Conservation (phyloP, 2,113 vertebrate genomes). For the Gila orcuttii region DNA sequence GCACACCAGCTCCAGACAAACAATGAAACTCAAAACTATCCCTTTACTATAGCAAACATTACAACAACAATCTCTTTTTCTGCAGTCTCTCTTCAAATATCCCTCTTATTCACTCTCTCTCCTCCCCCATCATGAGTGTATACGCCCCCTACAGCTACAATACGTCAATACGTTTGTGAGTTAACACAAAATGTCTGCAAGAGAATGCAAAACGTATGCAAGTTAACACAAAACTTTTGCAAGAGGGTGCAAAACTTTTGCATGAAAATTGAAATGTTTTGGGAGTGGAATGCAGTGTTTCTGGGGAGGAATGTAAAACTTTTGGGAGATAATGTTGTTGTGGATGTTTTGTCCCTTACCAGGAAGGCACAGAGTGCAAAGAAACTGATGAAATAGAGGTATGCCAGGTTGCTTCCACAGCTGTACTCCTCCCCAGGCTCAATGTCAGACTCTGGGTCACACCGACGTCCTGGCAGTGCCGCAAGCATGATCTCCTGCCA, state of each 20-base stretch:
- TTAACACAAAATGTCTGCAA: background rate
- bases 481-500: constrained; percentile 88
- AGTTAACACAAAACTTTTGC: background rate
- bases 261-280: background rate
- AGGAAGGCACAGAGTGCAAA: constrained; percentile 96
- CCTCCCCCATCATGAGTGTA: too few relatives aligned
- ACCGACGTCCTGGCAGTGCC: constrained; percentile 86
- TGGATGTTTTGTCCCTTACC: constrained; percentile 68
- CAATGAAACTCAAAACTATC: too few relatives aligned
- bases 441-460: constrained; percentile 87
- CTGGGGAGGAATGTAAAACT: background rate
- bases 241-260: background rate
- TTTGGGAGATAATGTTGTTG: background rate
- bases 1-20: too few relatives aligned
- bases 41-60: too few relatives aligned
- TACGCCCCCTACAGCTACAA: too few relatives aligned
- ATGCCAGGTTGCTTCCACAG: constrained; percentile 92
- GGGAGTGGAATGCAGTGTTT: background rate
- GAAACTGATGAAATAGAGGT: constrained; percentile 95
- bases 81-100: too few relatives aligned
- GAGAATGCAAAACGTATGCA: background rate
- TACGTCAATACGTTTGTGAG: background rate
- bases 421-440: constrained; percentile 88
- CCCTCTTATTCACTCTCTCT: too few relatives aligned
- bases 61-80: too few relatives aligned